phyloP scores from a whole-genome alignment of 2,888 invertebrate genomes.

The Leptothorax acervorum region DNA sequence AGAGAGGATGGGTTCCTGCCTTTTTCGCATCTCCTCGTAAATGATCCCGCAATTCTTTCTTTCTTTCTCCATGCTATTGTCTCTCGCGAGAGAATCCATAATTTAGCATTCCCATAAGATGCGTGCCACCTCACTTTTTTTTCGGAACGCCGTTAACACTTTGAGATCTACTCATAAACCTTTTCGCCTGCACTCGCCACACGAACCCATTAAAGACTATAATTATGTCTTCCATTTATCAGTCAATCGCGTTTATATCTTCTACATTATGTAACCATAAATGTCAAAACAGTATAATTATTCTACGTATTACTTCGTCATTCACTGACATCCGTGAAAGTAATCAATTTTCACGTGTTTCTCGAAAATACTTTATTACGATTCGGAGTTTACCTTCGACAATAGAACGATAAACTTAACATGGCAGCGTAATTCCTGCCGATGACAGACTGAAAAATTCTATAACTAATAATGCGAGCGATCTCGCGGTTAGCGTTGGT shows the following conservation, averaged over 20 bases:
- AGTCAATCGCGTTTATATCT: slow-evolving; percentile 21
- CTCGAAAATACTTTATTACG: slow-evolving; percentile 6
- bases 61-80: slow-evolving; percentile 60
- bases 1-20: slow-evolving; percentile 31
- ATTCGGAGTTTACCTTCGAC: background rate
- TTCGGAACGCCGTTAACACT: slow-evolving; percentile 14
- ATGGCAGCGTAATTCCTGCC: background rate
- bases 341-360: slow-evolving; percentile 8
- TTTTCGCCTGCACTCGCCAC: background rate
- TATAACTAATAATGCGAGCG: slow-evolving; percentile 32
- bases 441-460: slow-evolving; percentile 2
- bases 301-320: background rate
- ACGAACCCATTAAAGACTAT: slow-evolving; percentile 1
- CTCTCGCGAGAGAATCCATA: slow-evolving; percentile 51
- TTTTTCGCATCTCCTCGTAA: slow-evolving; percentile 49
- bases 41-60: background rate
- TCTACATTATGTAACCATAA: background rate
- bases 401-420: slow-evolving; percentile 35
- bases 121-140: slow-evolving; percentile 12
- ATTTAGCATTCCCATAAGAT: slow-evolving; percentile 39
- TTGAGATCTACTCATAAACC: background rate
- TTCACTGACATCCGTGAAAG: background rate
- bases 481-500: slow-evolving; percentile 1
- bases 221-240: slow-evolving; percentile 40
- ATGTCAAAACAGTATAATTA: slow-evolving; percentile 21